A percentile compares a stretch with the other conserved stretches of the same genome.
Conservation (phyloP, 2,797 vertebrate species). For the Aldrovandia affinis region DNA sequence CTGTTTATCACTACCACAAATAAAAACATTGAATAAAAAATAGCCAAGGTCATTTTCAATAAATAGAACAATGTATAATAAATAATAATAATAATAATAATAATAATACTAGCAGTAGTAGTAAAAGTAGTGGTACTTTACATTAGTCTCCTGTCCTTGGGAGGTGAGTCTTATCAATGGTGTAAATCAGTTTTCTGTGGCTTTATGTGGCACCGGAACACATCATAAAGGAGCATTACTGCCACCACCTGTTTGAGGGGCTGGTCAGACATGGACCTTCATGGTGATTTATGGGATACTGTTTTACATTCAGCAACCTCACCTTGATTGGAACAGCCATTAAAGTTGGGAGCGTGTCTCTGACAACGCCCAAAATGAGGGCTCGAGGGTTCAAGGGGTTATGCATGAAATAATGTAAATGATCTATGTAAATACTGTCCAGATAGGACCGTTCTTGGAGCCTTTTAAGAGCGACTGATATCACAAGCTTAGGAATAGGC, state of each 20-base stretch:
- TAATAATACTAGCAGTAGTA: background rate
- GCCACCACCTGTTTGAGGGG: background rate
- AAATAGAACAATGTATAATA: background rate
- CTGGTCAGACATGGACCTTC: background rate
- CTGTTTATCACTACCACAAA: background rate
- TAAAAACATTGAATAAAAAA: background rate
- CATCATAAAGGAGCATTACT: background rate
- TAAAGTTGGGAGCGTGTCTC: background rate
- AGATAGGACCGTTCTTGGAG: background rate
- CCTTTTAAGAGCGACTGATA: slow-evolving; percentile 22
- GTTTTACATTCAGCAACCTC: background rate
- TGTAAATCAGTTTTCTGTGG: background rate
- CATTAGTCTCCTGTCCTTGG: background rate
- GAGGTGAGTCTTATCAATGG: background rate
- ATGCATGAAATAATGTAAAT: background rate
- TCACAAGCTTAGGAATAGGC: background rate
- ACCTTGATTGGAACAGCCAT: background rate
- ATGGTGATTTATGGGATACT: background rate
- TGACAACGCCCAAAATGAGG: background rate
- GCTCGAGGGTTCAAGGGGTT: background rate
- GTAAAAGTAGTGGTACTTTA: too few species aligned
- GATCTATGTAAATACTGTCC: background rate
- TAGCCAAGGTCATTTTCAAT: too few species aligned
- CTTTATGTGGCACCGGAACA: background rate
- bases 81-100: background rate